A percentile compares a stretch with the other conserved stretches of the same genome.
phyloP scores from a whole-genome alignment of 2,797 vertebrate species.

The Sebastes taczanowskii region DNA sequence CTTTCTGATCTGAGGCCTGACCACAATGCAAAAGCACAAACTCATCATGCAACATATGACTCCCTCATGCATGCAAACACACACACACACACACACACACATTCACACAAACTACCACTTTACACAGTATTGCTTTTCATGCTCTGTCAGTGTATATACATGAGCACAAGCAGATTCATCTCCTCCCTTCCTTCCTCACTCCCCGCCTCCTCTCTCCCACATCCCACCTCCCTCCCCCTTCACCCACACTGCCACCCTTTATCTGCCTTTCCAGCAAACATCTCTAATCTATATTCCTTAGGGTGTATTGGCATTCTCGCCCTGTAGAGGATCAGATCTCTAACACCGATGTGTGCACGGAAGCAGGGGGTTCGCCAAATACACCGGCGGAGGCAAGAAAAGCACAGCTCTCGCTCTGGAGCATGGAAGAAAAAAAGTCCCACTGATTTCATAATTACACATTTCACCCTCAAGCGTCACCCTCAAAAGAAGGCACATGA shows the following conservation, averaged over 20 bases:
- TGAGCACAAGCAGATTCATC: constrained; percentile 29
- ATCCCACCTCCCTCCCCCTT: background rate
- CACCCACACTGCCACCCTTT: constrained; percentile 29
- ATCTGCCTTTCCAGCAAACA: constrained; percentile 50
- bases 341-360: constrained; percentile 53
- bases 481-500: constrained; percentile 56
- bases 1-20: constrained; percentile 8
- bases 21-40: constrained; percentile 5
- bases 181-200: background rate
- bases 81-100: background rate
- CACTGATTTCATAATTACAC: constrained; percentile 70
- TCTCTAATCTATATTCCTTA: constrained; percentile 66
- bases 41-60: background rate
- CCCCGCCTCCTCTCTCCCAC: background rate
- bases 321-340: constrained; percentile 62
- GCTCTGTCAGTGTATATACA: constrained; percentile 32
- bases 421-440: constrained; percentile 28
- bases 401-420: constrained; percentile 34
- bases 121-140: constrained; percentile 25
- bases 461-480: constrained; percentile 53
- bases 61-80: background rate
- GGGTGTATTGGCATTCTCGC: constrained; percentile 56
- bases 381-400: constrained; percentile 44
- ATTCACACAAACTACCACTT: background rate
- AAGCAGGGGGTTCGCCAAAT: constrained; percentile 39